These are phyloP conservation scores for Podocnemis expansa DNA, from an alignment of 2,113 vertebrate genomes.

Conservation along the genomic window DNA sequence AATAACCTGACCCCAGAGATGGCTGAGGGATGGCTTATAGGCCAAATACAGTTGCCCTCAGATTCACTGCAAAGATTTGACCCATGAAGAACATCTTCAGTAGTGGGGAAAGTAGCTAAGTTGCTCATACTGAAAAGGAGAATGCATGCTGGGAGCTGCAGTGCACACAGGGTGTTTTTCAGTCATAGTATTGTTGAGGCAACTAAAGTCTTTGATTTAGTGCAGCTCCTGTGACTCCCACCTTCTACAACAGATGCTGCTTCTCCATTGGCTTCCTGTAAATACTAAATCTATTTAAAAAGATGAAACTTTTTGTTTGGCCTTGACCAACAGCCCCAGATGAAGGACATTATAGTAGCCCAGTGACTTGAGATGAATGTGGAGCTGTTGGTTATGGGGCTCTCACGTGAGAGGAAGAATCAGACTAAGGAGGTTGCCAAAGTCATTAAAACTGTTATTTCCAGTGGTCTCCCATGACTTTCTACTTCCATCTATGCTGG, in stretches of 20 bases:
- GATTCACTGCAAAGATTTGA: background rate
- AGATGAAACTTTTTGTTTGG: slow-evolving; percentile 23
- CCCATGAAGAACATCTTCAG: background rate
- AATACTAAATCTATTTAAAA: background rate
- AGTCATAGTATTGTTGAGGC: background rate
- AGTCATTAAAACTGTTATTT: too few relatives aligned
- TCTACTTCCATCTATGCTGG: too few relatives aligned
- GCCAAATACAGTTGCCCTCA: background rate
- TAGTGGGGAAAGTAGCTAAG: background rate
- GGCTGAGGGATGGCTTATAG: background rate
- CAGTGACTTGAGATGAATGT: slow-evolving; percentile 39
- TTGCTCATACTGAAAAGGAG: background rate
- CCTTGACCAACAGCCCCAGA: slow-evolving; percentile 56
- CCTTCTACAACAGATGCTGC: background rate
- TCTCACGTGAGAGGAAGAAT: slow-evolving; percentile 19
- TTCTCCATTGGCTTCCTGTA: accelerated
- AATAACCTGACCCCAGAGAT: background rate
- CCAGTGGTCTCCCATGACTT: too few relatives aligned
- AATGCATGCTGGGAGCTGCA: background rate
- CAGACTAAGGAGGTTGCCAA: too few relatives aligned
- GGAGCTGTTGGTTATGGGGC: slow-evolving; percentile 29
- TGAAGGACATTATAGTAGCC: slow-evolving; percentile 51
- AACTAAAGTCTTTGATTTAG: background rate
- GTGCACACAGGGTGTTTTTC: background rate
- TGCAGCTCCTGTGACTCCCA: background rate